These are phyloP conservation scores for Linnaemya vulpina DNA, from an alignment of 2,888 invertebrate genomes.

Conservation along the genomic window DNA sequence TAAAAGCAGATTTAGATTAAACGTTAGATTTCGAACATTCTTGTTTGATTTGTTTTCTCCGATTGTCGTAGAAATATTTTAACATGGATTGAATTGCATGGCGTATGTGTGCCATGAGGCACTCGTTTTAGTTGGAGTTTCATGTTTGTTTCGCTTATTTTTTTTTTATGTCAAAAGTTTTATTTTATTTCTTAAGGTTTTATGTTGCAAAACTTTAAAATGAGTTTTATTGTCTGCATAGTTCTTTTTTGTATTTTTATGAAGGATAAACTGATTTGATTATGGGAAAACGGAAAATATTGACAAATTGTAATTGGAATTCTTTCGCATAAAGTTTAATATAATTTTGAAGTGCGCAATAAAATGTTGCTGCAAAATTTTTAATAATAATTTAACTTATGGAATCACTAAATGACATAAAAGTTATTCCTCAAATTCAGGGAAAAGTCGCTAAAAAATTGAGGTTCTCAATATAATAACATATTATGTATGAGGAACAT, in stretches of 20 bases:
- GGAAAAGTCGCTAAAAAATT: no score
- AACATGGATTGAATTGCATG: not conserved
- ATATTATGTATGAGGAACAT: no score
- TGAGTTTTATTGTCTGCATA: conserved; percentile 27
- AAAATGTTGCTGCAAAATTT: not conserved
- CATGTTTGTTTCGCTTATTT: not conserved
- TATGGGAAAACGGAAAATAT: conserved; percentile 35
- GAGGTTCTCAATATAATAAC: no score
- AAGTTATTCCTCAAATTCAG: no score
- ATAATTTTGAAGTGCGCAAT: not conserved
- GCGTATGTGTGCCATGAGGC: not conserved
- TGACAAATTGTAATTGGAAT: conserved; percentile 36
- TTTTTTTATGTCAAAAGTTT: conserved; percentile 42
- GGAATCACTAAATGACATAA: no score
- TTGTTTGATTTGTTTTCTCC: conserved; percentile 43
- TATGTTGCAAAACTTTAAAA: conserved; percentile 29
- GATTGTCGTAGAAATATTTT: conserved; percentile 27
- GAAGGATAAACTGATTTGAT: conserved; percentile 13
- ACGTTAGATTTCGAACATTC: conserved; percentile 47
- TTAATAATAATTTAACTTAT: not conserved
- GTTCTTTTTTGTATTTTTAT: not conserved
- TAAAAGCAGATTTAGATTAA: conserved; percentile 48
- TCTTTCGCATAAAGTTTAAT: not conserved
- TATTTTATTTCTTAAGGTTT: conserved; percentile 21
- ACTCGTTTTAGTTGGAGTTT: not conserved